Conservation (phyloP, 2,888 invertebrate genomes). For the Agriopis marginaria region DNA sequence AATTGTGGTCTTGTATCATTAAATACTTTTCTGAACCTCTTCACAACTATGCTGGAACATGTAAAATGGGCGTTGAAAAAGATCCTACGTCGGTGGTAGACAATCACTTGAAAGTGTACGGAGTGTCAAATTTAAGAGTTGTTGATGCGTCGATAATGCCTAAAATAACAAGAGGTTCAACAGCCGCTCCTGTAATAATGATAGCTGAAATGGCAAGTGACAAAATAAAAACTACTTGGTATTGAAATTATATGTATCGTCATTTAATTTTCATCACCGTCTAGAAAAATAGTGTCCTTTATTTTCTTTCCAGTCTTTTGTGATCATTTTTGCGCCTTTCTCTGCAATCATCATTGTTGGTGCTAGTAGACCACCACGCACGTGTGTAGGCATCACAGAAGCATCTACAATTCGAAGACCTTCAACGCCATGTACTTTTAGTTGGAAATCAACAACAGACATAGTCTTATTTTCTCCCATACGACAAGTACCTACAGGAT, state of each 20-base stretch:
- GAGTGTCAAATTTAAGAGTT: slow-evolving; percentile 71
- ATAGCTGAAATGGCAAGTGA: slow-evolving; percentile 83
- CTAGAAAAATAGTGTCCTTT: slow-evolving; percentile 68
- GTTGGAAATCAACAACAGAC: slow-evolving; percentile 76
- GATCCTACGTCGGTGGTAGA: slow-evolving; percentile 79
- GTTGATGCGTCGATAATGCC: slow-evolving; percentile 80
- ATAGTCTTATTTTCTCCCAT: slow-evolving; percentile 76
- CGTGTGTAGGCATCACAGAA: slow-evolving; percentile 81
- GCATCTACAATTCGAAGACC: slow-evolving; percentile 78
- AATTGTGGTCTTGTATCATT: slow-evolving; percentile 81
- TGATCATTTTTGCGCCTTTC: slow-evolving; percentile 75
- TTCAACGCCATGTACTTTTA: slow-evolving; percentile 78
- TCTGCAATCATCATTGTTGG: slow-evolving; percentile 83
- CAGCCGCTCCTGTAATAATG: slow-evolving; percentile 80
- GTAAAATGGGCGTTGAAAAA: slow-evolving; percentile 76
- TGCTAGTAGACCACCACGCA: slow-evolving; percentile 72
- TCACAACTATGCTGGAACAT: slow-evolving; percentile 80
- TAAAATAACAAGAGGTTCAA: slow-evolving; percentile 78
- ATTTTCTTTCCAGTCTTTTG: slow-evolving; percentile 79
- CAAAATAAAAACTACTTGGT: slow-evolving; percentile 80
- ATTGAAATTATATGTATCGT: slow-evolving; percentile 60
- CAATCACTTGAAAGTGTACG: slow-evolving; percentile 69
- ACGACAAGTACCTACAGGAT: slow-evolving; percentile 79
- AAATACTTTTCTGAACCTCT: slow-evolving; percentile 76
- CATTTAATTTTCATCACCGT: slow-evolving; percentile 59